Conservation (phyloP, 2,797 vertebrate genomes). For the Ciconia nigra region DNA sequence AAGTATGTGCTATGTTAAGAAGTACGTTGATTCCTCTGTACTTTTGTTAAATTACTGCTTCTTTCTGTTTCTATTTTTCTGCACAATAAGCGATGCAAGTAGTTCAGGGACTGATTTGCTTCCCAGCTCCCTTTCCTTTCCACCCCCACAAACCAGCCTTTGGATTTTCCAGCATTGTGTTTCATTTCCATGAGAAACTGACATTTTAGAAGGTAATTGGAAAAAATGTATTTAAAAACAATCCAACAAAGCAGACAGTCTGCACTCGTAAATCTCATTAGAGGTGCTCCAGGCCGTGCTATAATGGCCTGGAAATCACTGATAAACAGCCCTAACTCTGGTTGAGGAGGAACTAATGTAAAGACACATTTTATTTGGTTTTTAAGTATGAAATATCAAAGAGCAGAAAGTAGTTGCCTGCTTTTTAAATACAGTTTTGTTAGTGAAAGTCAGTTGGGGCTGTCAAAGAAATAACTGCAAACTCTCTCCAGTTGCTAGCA, state of each 20-base stretch:
- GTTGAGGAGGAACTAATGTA: background rate
- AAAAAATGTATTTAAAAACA: background rate
- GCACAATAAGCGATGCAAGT: background rate
- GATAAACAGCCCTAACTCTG: background rate
- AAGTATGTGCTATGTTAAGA: background rate
- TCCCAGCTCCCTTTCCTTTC: background rate
- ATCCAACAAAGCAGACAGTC: background rate
- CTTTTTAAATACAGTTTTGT: background rate
- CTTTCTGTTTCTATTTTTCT: background rate
- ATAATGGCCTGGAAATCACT: background rate
- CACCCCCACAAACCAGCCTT: background rate
- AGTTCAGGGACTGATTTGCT: background rate
- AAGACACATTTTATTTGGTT: background rate
- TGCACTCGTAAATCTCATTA: background rate
- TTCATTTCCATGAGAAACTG: background rate
- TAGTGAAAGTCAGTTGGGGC: background rate
- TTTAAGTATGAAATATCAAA: background rate
- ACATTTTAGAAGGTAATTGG: constrained; percentile 3
- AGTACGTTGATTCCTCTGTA: background rate
- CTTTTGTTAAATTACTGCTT: background rate
- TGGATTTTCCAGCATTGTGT: background rate
- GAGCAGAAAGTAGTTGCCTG: background rate
- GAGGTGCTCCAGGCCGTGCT: background rate
- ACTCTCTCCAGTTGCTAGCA: background rate
- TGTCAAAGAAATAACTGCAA: background rate